Evolutionary conservation across 2,888 invertebrate species (phyloP), one percentile per base, ranked within the genome.

Genomic region (Xanthorhoe spadicearia): DNA sequence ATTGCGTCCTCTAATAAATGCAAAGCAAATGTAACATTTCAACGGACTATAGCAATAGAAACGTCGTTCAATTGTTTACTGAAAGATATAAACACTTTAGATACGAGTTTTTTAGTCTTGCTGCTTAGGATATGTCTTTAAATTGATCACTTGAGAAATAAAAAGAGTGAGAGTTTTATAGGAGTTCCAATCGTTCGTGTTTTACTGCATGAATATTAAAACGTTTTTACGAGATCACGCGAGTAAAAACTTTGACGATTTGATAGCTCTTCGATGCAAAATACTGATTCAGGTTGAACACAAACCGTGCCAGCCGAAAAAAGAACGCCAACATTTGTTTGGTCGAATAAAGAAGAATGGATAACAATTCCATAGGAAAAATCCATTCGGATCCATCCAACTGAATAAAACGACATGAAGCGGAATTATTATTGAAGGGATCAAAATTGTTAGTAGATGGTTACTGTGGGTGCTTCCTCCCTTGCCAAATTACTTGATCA

Each of bases 321-420:
- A 58, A 67, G 49, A 13, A 17, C 13, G 49, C 51, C 19, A 57
- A 56, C 67, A 68, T 67, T 67, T 63, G 60, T 67, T 67, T 57
- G 59, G 48, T 38, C 58, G 60, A 66, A 62, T 63, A 57, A 68
- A 59, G 57, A 61, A 60, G 58, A 68, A 73, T 83, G 82, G 82
- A 83, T 79, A 87, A 80, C 86, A 88, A 89, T 87, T 89, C 88
- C 86, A 90, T 90, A 84, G 89, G 89, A 86, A 64, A 90, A 90
- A 89, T 84, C 87, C 89, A 90, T 90, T 89, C 82, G 81, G 78
- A 74, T 81, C 82, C 89, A 85, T 79, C 87, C 89, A 87, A 83
- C 86, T 87, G 89, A 81, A 85, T 87, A 89, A 85, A 87, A 87
- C 89, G 87, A 88, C 87, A 86, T 86, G 84, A 85, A 85, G 83